A percentile compares a stretch with the other conserved stretches of the same genome.
phyloP scores from a whole-genome alignment of 2,797 vertebrate genomes.

The Cygnus olor region DNA sequence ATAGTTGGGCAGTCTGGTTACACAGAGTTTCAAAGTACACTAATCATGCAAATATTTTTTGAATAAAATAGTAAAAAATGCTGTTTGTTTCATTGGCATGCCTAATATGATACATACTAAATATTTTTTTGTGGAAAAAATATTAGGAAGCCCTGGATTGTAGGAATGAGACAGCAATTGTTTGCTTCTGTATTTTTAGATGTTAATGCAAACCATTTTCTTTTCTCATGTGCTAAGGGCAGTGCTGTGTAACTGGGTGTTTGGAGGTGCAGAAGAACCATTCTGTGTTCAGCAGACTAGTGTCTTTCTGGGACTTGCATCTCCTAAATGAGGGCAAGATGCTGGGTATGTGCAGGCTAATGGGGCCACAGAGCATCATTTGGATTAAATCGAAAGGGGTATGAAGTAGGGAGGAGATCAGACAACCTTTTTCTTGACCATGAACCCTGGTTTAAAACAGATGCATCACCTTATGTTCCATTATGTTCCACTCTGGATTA shows the following conservation, averaged over 20 bases:
- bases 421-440: fast-evolving
- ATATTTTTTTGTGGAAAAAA: background rate
- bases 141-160: background rate
- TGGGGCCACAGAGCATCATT: fast-evolving
- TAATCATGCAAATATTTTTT: background rate
- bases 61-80: constrained; percentile 12
- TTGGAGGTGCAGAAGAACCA: background rate
- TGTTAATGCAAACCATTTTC: background rate
- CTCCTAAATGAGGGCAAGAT: background rate
- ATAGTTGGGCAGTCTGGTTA: constrained; percentile 41
- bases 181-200: background rate
- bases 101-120: background rate
- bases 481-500: background rate
- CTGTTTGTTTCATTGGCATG: background rate
- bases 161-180: background rate
- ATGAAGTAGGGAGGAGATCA: background rate
- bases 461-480: background rate
- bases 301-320: background rate
- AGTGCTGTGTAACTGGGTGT: background rate
- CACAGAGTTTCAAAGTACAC: constrained; percentile 39
- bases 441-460: background rate
- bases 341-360: background rate
- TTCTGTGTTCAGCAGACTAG: background rate
- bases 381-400: fast-evolving
- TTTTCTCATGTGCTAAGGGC: background rate